These are phyloP conservation scores for Machimus atricapillus DNA, from an alignment of 2,888 invertebrate species.

Conservation along the genomic window DNA sequence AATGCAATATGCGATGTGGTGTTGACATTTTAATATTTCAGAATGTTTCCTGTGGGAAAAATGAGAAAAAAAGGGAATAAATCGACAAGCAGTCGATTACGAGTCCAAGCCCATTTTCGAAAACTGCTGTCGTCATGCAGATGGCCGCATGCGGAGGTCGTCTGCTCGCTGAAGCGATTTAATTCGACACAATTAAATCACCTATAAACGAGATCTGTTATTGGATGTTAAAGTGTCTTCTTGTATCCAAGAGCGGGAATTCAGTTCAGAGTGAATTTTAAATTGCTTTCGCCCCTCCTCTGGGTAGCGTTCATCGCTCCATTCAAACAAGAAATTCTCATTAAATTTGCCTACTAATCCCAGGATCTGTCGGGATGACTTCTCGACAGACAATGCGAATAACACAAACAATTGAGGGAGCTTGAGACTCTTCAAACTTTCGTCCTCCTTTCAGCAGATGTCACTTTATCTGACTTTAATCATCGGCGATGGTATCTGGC, in stretches of 20 bases:
- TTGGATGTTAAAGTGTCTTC: background rate
- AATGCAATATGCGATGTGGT: background rate
- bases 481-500: background rate
- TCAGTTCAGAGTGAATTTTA: background rate
- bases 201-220: background rate
- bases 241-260: background rate
- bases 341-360: background rate
- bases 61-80: background rate
- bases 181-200: background rate
- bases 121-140: background rate
- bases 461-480: constrained; percentile 7
- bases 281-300: background rate
- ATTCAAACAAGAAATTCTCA: background rate
- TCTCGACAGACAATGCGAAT: background rate
- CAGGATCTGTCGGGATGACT: background rate
- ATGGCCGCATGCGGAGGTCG: background rate
- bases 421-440: background rate
- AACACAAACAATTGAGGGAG: background rate
- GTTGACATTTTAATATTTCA: background rate
- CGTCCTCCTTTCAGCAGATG: background rate
- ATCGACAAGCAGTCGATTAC: background rate
- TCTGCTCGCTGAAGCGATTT: background rate
- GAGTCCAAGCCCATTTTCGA: background rate
- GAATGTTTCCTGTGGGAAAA: background rate
- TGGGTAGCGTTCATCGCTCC: background rate